Conservation (phyloP, 2,888 invertebrate genomes). For the Melolontha melolontha region DNA sequence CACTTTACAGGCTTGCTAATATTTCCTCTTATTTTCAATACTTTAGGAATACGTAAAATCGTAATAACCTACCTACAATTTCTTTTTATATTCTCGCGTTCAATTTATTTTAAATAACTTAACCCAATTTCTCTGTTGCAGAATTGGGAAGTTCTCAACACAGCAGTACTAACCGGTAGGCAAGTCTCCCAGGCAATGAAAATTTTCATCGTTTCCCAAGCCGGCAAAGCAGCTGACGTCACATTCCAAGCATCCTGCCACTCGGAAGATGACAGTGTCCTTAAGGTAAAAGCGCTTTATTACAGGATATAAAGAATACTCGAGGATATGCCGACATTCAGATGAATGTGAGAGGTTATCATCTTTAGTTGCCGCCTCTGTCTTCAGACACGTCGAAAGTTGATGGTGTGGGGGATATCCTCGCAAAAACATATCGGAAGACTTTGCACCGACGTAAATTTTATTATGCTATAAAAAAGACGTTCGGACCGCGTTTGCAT, state of each 20-base stretch:
- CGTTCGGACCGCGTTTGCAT: conserved; percentile 10
- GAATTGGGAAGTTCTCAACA: conserved; percentile 97
- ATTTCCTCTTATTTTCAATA: too few species aligned
- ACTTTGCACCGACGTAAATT: conserved; percentile 19
- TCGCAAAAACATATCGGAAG: conserved; percentile 13
- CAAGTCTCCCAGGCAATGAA: conserved; percentile 96
- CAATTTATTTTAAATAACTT: too few species aligned
- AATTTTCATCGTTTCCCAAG: conserved; percentile 94
- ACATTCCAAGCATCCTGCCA: conserved; percentile 95
- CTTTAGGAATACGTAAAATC: too few species aligned
- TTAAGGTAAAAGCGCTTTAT: conserved; percentile 77
- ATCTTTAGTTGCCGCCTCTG: too few species aligned
- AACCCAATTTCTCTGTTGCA: conserved; percentile 63
- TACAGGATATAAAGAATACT: conserved; percentile 13
- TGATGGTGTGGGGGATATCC: neutral
- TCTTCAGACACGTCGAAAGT: neutral
- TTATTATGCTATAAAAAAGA: conserved; percentile 13
- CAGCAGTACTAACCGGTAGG: conserved; percentile 92
- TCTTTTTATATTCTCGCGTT: too few species aligned
- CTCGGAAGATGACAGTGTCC: conserved; percentile 94
- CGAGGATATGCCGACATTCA: neutral
- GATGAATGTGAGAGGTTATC: too few species aligned
- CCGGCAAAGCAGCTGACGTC: conserved; percentile 94
- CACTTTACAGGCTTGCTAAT: too few species aligned
- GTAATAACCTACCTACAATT: too few species aligned